Evolutionary conservation across 2,888 invertebrate species (phyloP).

Genomic region (Agrotis puta): DNA sequence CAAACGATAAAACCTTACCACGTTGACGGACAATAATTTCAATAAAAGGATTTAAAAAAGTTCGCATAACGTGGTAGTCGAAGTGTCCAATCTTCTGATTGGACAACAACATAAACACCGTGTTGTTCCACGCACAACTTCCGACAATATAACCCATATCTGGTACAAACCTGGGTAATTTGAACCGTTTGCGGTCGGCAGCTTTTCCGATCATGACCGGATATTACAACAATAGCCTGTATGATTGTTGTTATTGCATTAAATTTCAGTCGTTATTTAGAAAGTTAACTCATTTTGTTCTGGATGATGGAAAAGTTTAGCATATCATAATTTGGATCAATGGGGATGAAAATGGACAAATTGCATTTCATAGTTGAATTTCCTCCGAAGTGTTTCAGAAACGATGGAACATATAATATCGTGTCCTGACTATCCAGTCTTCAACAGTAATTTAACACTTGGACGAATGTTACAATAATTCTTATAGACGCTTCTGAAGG

Average conservation of each 20-base stretch:
- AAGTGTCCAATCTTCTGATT: slow-evolving; percentile 24
- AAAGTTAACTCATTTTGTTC: slow-evolving; percentile 16
- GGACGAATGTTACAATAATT: no score
- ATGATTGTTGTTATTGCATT: slow-evolving; percentile 20
- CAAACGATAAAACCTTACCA: no score
- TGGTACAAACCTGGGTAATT: slow-evolving; percentile 14
- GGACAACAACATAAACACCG: slow-evolving; percentile 16
- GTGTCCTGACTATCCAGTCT: no score
- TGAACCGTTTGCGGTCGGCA: slow-evolving; percentile 37
- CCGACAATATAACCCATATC: slow-evolving; percentile 27
- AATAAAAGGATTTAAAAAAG: no score
- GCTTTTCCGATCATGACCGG: slow-evolving; percentile 38
- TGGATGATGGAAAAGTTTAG: not conserved
- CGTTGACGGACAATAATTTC: no score
- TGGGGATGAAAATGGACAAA: not conserved
- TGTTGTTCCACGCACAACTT: slow-evolving; percentile 15
- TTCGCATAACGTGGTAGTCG: not conserved
- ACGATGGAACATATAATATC: no score
- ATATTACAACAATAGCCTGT: slow-evolving; percentile 14
- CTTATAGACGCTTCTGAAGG: no score
- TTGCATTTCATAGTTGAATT: no score
- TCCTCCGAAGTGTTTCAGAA: no score
- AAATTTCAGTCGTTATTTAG: slow-evolving; percentile 25
- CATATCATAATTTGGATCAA: not conserved
- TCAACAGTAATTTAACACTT: no score